A percentile compares a stretch with the other conserved stretches of the same genome.
Conservation (phyloP, 2,888 invertebrate species). For the Drosophila emarginata region DNA sequence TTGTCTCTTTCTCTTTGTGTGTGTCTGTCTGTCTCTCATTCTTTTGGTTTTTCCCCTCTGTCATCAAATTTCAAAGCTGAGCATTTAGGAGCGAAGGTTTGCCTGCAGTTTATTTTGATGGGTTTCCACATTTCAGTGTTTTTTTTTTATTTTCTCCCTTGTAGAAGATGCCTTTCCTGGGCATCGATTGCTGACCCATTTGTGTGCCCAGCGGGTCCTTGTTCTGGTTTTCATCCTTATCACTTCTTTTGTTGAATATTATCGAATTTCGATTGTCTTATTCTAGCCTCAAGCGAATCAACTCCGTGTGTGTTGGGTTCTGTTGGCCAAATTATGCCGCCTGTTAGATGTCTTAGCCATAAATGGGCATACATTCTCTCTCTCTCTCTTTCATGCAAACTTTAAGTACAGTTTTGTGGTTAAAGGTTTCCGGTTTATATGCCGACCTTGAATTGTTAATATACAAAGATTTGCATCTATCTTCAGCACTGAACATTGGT, state of each 20-base stretch:
- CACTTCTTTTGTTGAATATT: slow-evolving; percentile 47
- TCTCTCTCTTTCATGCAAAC: neutral
- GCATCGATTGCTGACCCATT: slow-evolving; percentile 26
- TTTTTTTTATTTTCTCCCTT: neutral
- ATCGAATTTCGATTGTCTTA: slow-evolving; percentile 78
- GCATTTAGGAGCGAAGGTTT: slow-evolving; percentile 20
- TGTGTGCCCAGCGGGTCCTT: slow-evolving; percentile 17
- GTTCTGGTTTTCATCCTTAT: slow-evolving; percentile 35
- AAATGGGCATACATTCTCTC: neutral
- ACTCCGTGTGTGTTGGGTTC: slow-evolving; percentile 13
- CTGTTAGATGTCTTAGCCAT: slow-evolving; percentile 5
- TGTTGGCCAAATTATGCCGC: slow-evolving; percentile 27
- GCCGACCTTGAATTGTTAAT: neutral
- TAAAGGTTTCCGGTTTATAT: neutral
- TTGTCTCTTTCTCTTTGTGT: slow-evolving; percentile 14
- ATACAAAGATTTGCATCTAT: neutral
- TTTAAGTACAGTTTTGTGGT: neutral
- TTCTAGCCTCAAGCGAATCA: slow-evolving; percentile 25
- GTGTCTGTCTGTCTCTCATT: neutral
- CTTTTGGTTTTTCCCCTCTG: slow-evolving; percentile 25
- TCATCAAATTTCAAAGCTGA: slow-evolving; percentile 72
- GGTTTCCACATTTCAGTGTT: slow-evolving; percentile 45
- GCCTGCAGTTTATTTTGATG: slow-evolving; percentile 59
- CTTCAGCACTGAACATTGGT: neutral
- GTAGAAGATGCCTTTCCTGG: too few relatives aligned